Evolutionary conservation across 2,113 vertebrate genomes (phyloP).

Genomic region (Tylochromis polylepis): DNA sequence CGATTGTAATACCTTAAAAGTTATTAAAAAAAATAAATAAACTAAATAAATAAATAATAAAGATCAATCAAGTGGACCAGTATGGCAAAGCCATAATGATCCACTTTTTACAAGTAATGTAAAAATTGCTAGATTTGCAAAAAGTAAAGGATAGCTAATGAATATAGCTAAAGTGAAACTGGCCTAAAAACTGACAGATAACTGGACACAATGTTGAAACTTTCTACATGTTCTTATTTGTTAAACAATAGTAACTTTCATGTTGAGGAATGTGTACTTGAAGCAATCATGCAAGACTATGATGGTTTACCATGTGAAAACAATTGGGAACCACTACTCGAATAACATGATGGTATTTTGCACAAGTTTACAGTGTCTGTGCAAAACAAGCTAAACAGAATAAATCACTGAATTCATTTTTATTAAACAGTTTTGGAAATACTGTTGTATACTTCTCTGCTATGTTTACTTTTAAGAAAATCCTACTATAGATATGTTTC

Average conservation of each 20-base stretch:
- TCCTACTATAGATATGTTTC: not conserved
- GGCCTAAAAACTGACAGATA: not conserved
- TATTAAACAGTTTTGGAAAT: not conserved
- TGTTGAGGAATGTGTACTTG: not conserved
- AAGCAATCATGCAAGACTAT: not conserved
- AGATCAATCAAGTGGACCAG: no score
- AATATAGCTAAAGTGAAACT: no score
- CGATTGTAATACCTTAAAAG: no score
- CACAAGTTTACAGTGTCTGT: not conserved
- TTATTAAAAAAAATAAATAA: no score
- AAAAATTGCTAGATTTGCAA: no score
- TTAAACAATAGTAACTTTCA: not conserved
- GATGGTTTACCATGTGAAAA: not conserved
- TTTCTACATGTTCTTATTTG: accelerated
- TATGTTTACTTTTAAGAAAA: not conserved
- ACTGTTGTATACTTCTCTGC: not conserved
- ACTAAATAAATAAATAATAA: no score
- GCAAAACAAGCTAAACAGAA: slow-evolving; percentile 17
- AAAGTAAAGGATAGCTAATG: no score
- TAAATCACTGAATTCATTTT: not conserved
- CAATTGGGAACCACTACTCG: not conserved
- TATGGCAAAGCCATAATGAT: no score
- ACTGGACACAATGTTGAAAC: not conserved
- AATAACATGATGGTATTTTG: not conserved
- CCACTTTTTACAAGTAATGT: no score